Percentiles rank a stretch among this genome's conserved stretches.
Conservation (phyloP, 2,797 vertebrate genomes). For the Pteronotus mesoamericanus region DNA sequence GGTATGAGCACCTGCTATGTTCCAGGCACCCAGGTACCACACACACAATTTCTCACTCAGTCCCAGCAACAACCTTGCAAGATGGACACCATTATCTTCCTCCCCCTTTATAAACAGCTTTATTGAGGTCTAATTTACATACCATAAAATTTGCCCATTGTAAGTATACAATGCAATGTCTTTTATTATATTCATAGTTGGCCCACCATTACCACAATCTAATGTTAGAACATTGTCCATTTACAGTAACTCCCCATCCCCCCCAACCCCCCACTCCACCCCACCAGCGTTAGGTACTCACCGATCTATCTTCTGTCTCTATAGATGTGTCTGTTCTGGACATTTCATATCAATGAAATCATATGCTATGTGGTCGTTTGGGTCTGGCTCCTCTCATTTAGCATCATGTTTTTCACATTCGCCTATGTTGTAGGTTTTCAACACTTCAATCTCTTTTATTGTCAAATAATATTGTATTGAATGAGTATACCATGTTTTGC, state of each 20-base stretch:
- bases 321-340: neutral
- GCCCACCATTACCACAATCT: neutral
- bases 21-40: neutral
- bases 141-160: neutral
- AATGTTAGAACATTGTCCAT: neutral
- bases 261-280: fast-evolving
- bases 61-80: neutral
- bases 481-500: neutral
- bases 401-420: neutral
- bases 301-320: neutral
- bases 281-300: neutral
- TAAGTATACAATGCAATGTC: neutral
- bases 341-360: neutral
- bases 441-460: neutral
- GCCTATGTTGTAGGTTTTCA: neutral
- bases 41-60: neutral
- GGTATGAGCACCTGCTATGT: neutral
- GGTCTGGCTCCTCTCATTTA: neutral
- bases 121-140: neutral
- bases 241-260: too few relatives aligned
- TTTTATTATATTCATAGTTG: neutral
- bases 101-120: neutral
- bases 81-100: too few relatives aligned
- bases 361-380: neutral
- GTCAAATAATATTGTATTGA: neutral